Percentiles rank a stretch among this genome's conserved stretches.
Evolutionary conservation across 2,113 vertebrate species (phyloP).

Genomic region (Actinemys pallida): DNA sequence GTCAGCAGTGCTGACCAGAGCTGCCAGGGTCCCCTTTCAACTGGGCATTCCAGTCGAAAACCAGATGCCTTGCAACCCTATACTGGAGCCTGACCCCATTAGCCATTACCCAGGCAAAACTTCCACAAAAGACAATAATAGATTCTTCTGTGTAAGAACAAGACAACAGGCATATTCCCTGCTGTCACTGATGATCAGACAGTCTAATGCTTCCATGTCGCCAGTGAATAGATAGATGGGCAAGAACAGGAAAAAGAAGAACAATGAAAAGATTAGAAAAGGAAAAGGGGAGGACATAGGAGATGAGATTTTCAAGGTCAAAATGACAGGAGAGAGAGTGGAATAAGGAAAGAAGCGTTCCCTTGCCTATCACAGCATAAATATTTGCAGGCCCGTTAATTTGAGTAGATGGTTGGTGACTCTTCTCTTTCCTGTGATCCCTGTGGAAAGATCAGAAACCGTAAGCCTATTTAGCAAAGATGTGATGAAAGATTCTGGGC

Average conservation of each 20-base stretch:
- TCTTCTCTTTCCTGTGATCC: neutral
- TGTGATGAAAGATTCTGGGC: neutral
- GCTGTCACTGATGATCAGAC: neutral
- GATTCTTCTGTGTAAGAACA: neutral
- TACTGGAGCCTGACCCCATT: neutral
- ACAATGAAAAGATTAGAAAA: neutral
- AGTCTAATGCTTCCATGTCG: neutral
- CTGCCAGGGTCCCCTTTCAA: too few relatives aligned
- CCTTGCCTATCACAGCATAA: neutral
- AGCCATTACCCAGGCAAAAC: neutral
- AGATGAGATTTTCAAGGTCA: neutral
- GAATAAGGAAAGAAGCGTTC: neutral
- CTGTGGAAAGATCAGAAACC: neutral
- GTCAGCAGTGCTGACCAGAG: too few relatives aligned
- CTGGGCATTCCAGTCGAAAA: too few relatives aligned
- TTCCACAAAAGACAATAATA: neutral
- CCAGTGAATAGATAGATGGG: neutral
- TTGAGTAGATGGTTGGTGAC: neutral
- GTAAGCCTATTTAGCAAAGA: neutral
- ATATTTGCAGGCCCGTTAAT: neutral
- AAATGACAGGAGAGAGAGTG: neutral
- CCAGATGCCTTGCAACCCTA: too few relatives aligned
- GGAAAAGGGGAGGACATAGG: neutral
- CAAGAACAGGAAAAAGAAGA: neutral
- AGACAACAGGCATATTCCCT: neutral